These are phyloP conservation scores for Anthrax anthrax DNA, from an alignment of 2,888 invertebrate species.

Conservation along the genomic window DNA sequence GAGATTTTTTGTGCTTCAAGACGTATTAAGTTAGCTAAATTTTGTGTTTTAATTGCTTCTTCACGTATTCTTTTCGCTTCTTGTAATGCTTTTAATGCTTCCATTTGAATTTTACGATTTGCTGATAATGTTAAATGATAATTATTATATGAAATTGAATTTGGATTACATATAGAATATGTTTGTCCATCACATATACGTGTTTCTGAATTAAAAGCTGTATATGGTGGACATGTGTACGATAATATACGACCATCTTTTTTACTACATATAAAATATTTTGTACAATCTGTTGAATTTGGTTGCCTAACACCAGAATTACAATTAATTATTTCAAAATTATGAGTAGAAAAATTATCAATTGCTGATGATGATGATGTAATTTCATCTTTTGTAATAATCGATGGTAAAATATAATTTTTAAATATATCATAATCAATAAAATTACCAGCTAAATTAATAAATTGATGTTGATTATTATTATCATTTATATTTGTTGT, in stretches of 20 bases:
- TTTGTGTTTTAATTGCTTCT: conserved; percentile 25
- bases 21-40: conserved; percentile 23
- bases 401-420: conserved; percentile 23
- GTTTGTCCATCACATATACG: conserved; percentile 35
- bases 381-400: background rate
- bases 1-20: conserved; percentile 11
- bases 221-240: conserved; percentile 36
- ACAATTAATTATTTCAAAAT: conserved; percentile 33
- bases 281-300: conserved; percentile 37
- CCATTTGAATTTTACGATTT: conserved; percentile 25
- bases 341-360: conserved; percentile 1
- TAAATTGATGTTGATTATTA: conserved; percentile 14
- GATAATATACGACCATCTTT: conserved; percentile 31
- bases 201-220: conserved; percentile 35
- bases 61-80: conserved; percentile 27
- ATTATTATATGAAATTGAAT: conserved; percentile 12
- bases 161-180: conserved; percentile 27
- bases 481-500: conserved; percentile 1
- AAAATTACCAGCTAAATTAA: conserved; percentile 27
- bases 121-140: conserved; percentile 22
- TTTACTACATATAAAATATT: conserved; percentile 37
- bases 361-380: conserved; percentile 13
- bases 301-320: conserved; percentile 33
- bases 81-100: conserved; percentile 25
- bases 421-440: conserved; percentile 28